Conservation (phyloP, 2,113 vertebrate genomes). For the Boleophthalmus pectinirostris region DNA sequence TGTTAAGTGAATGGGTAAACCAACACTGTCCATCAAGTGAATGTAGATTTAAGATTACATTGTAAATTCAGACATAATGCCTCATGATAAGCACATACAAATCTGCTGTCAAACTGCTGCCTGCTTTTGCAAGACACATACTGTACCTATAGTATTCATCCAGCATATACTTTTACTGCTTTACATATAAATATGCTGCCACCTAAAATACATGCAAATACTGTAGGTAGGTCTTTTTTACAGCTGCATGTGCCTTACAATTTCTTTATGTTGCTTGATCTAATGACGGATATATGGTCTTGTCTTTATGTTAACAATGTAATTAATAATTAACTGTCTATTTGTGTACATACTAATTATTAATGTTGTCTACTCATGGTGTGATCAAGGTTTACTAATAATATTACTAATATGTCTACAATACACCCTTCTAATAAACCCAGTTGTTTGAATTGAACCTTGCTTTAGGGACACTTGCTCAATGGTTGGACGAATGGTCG, state of each 20-base stretch:
- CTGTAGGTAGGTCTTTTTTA: neutral
- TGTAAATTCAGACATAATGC: neutral
- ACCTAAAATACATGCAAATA: too few relatives aligned
- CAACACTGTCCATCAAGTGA: too few relatives aligned
- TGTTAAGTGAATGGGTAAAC: neutral
- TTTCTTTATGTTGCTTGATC: neutral
- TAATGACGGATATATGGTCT: slow-evolving; percentile 65
- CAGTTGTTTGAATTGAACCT: slow-evolving; percentile 36
- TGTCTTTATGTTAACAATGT: slow-evolving; percentile 67
- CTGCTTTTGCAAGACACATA: too few relatives aligned
- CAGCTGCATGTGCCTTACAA: neutral
- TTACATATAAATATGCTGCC: too few relatives aligned
- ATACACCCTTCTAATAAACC: neutral
- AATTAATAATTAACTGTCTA: slow-evolving; percentile 35
- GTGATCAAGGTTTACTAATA: slow-evolving; percentile 28
- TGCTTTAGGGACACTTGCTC: slow-evolving; percentile 85
- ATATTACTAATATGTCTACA: slow-evolving; percentile 3
- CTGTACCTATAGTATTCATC: too few relatives aligned
- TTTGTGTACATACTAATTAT: slow-evolving; percentile 49
- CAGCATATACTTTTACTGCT: too few relatives aligned
- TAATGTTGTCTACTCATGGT: slow-evolving; percentile 8
- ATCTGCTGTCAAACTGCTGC: too few relatives aligned
- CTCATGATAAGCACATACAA: neutral
- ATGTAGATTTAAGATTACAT: too few relatives aligned
- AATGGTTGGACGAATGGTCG: slow-evolving; percentile 92